Conservation (phyloP, 2,888 invertebrate species). For the Dasypogon diadema region DNA sequence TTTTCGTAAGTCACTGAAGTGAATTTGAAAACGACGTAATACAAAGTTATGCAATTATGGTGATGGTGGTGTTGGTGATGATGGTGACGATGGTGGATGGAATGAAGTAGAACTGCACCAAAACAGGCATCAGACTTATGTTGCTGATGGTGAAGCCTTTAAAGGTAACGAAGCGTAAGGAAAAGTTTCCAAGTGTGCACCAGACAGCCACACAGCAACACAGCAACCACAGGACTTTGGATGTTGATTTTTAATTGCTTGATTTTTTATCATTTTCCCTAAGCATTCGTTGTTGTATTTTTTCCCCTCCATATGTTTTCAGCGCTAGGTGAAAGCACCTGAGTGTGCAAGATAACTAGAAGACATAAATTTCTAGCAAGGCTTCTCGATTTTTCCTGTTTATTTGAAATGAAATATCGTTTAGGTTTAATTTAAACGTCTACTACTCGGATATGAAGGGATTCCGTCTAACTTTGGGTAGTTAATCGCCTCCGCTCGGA, state of each 20-base stretch:
- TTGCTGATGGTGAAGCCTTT: not conserved
- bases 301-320: too few relatives aligned
- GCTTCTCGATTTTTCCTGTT: not conserved
- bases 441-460: not conserved
- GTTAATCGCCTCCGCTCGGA: too few relatives aligned
- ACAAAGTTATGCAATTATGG: slow-evolving; percentile 11
- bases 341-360: not conserved
- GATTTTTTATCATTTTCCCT: not conserved
- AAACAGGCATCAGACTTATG: not conserved
- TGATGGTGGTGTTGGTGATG: not conserved
- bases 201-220: not conserved
- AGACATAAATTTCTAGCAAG: not conserved
- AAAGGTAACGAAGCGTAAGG: slow-evolving; percentile 7
- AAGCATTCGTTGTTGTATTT: not conserved
- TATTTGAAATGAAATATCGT: not conserved
- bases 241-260: too few relatives aligned
- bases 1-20: not conserved
- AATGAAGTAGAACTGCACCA: not conserved
- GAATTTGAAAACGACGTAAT: slow-evolving; percentile 4
- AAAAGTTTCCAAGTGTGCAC: not conserved
- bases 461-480: too few relatives aligned
- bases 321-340: not conserved
- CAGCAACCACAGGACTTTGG: too few relatives aligned
- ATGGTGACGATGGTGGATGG: not conserved
- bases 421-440: not conserved